Evolutionary conservation across 2,113 vertebrate genomes (phyloP).

Genomic region (Sinocyclocheilus anophthalmus): DNA sequence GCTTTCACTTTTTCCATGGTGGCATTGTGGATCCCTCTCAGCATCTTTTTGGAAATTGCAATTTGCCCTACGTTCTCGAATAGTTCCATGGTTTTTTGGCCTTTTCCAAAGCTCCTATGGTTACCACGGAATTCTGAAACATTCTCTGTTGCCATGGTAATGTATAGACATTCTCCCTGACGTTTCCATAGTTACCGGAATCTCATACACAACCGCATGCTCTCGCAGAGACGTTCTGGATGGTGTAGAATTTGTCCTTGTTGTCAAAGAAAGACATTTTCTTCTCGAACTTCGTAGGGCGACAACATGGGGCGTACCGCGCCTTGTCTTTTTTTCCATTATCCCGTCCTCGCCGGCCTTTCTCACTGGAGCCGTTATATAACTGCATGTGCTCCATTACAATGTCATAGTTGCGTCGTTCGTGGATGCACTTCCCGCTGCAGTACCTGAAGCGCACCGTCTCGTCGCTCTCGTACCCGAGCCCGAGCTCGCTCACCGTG

Average conservation of each 20-base stretch:
- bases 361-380: conserved; percentile 21
- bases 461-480: conserved; percentile 92
- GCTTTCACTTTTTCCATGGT: conserved; percentile 19
- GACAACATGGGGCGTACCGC: conserved; percentile 86
- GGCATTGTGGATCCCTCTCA: background rate
- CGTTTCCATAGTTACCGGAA: background rate
- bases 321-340: conserved; percentile 81
- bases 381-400: conserved; percentile 83
- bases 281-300: conserved; percentile 88
- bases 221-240: conserved; percentile 89
- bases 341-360: conserved; percentile 64
- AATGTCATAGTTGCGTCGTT: conserved; percentile 88
- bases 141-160: background rate
- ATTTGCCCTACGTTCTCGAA: background rate
- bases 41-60: background rate
- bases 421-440: conserved; percentile 84
- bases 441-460: conserved; percentile 92
- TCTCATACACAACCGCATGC: conserved; percentile 92
- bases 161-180: background rate
- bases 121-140: background rate
- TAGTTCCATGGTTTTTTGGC: background rate
- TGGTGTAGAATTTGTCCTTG: conserved; percentile 84
- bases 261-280: conserved; percentile 88
- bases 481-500: conserved; percentile 90
- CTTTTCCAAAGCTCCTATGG: background rate